Base-by-base conservation (phyloP, 2,888 invertebrate species). In the Ditula angustiorana region DNA sequence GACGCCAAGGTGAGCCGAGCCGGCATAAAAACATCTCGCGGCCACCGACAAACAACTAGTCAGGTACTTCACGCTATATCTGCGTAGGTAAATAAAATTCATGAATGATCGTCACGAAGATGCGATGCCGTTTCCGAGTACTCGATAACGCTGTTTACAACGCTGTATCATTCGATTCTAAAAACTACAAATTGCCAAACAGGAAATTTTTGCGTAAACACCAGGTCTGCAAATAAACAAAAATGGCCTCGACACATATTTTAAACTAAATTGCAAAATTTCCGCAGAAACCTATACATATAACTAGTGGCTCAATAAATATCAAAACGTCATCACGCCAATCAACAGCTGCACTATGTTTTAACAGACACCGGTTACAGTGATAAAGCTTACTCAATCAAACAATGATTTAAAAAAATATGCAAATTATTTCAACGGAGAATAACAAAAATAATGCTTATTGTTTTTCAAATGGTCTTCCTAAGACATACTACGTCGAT, bases 1-100 rank as follows among this genome's bases (percentile, higher is more conserved):
- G 87, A 87, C 80, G 79, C 80, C 88, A 87, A 90, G 88, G 88
- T 84, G 76, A 86, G 77, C 71, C 77, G 75, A 23, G 7, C 46
- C 41, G 21, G 46, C 46, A n/a, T 28, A 24, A 49, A 49, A 24
- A 49, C 24, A 49, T 49, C 49, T 28, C 49, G 49, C 49, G 26
- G 28, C 24, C 28, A 26, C 10, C 28, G 28, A 28, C 28, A 49
- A 28, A 28, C 23, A 47, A 5, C 47, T 49, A 16, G 7, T 26
- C 52, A 30, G 28, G 52, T 52, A 52, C 19, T 33, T 21, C 10
- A 5, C 16, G 30, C n/a, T n/a, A 49, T 49, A 35, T 30, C 16
- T 23, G 13, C 16, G 37, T 64, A 58, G 28, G 16, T 46, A 53
- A 35, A 53, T 53, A 59, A 58, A 13, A 64, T 58, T 53, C 23